Evolutionary conservation across 2,113 vertebrate species (phyloP), one percentile per base, ranked within the genome.

Genomic region (Semicossyphus pulcher): DNA sequence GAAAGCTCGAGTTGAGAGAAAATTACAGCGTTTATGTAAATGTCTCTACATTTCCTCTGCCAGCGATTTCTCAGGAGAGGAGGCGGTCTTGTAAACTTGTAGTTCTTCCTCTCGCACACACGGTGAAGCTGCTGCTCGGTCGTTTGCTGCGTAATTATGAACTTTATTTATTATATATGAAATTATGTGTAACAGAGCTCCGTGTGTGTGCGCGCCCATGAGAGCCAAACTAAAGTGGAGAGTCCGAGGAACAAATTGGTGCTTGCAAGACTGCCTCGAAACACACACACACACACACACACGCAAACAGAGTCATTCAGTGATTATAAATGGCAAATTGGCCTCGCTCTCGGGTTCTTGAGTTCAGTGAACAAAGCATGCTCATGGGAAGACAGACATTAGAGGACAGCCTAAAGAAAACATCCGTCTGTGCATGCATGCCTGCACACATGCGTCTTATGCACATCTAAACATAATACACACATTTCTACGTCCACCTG

Each of bases 311-410:
- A 42, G 47, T 51, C 47, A 34, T 39, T 63, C 69, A 57, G 61
- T 72, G 65, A 83, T 76, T 80, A 80, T 73, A 79, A 77, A 79
- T 66, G 78, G 77, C 72, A 82, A 78, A 84, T 81, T 84, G 72
- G 75, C 65, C 52, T 82, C 54, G 61, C 70, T 78, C 36, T 68
- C 16, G 39, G 69, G n/a, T 49, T 70, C 45, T 64, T 32, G 39
- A 81, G 74, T 82, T 75, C 69, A 82, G 54, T 83, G 63, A 77
- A 71, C 60, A 83, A 81, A 76, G 41, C 28, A 9, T 51, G 39
- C 56, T 68, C 39, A 26, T 44, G 72, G 51, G 49, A 76, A 23
- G 41, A 52, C 47, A 49, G 70, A 61, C 64, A 68, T 4, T 15
- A 26, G 48, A 79, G 31, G 23, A 36, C 31, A 63, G 53, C 69